Percentiles rank a stretch among this genome's conserved stretches.
Evolutionary conservation across 2,113 vertebrate species (phyloP).

Genomic region (Lichenostomus cassidix): DNA sequence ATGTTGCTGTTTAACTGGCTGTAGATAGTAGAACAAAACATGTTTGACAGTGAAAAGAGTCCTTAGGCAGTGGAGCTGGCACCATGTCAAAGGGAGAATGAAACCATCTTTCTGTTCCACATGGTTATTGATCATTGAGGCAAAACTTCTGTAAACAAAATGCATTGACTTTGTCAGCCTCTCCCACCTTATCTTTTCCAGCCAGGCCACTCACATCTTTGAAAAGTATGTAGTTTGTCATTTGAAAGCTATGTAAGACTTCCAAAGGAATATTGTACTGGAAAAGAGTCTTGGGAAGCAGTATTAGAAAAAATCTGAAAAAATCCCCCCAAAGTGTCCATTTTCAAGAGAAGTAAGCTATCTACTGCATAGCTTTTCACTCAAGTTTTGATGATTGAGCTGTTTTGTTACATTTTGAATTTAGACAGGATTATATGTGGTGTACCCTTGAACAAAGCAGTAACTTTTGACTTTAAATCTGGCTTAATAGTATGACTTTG

Average conservation of each 20-base stretch:
- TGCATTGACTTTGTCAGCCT: slow-evolving; percentile 35
- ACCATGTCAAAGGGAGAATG: slow-evolving; percentile 54
- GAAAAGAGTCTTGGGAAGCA: not conserved
- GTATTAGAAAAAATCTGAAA: not conserved
- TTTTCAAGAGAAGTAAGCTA: not conserved
- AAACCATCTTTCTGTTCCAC: slow-evolving; percentile 58
- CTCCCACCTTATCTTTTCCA: slow-evolving; percentile 47
- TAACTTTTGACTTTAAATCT: not conserved
- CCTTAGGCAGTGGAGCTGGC: slow-evolving; percentile 11
- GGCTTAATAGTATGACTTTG: not conserved
- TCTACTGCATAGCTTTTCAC: not conserved
- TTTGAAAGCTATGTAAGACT: not conserved
- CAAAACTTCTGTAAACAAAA: slow-evolving; percentile 64
- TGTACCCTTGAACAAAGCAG: not conserved
- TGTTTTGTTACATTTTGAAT: not conserved
- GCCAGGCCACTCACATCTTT: slow-evolving; percentile 27
- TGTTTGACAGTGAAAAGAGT: slow-evolving; percentile 45
- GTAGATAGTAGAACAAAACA: slow-evolving; percentile 40
- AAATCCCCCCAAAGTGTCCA: not conserved
- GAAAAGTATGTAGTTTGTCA: not conserved
- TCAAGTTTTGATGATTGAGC: not conserved
- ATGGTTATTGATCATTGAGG: slow-evolving; percentile 58
- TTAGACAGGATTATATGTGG: not conserved
- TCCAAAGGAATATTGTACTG: slow-evolving; percentile 32
- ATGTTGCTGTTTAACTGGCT: slow-evolving; percentile 45